Evolutionary conservation across 2,113 vertebrate species (phyloP), one percentile per base, ranked within the genome.

Genomic region (Piaya cayana): DNA sequence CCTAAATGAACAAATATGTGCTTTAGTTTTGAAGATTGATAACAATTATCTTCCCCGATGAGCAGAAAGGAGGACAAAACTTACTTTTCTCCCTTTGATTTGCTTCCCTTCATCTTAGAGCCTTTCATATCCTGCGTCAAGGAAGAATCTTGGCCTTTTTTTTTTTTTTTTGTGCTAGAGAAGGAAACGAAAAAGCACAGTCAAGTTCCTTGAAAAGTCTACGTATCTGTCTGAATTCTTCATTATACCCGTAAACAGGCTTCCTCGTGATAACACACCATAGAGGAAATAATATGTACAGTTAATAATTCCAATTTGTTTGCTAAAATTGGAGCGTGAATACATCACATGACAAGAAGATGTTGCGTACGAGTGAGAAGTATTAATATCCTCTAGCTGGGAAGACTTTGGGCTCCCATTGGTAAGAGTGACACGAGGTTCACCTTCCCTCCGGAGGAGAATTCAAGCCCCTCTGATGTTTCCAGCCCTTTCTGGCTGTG

Each of bases 71-170:
- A 86, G 50, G 82, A 76, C 45, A 85, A 82, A 59, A 23, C 22
- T 87, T 63, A 11, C 50, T 82, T 95, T 71, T 59, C 47, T 88
- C 82, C 75, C 68, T 94, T 90, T 88, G 60, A 82, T 95, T 95
- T 70, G 27, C 23, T 67, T 86, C 43, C 34, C 85, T 92, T 92
- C 56, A 71, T 78, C 74, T 64, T 60, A 18, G 62, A 95, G 34
- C 5, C 26, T 92, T 95, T 85, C 55, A 85, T n/a, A 88, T 85
- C 42, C 45, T 74, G 25, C 6, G 0, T 74, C 49, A 17, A 23
- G 32, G 82, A 90, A 86, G 71, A 80, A 65, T 69, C 45, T 45
- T 27, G 15, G 21, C 63, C 23, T 32, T 76, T 82, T 81, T 59
- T 82, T 58, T 68, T 32, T 76, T 82, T 80, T 59, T n/a, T 62